Evolutionary conservation across 2,888 invertebrate species (phyloP).

Genomic region (Chrysotoxum bicinctum): DNA sequence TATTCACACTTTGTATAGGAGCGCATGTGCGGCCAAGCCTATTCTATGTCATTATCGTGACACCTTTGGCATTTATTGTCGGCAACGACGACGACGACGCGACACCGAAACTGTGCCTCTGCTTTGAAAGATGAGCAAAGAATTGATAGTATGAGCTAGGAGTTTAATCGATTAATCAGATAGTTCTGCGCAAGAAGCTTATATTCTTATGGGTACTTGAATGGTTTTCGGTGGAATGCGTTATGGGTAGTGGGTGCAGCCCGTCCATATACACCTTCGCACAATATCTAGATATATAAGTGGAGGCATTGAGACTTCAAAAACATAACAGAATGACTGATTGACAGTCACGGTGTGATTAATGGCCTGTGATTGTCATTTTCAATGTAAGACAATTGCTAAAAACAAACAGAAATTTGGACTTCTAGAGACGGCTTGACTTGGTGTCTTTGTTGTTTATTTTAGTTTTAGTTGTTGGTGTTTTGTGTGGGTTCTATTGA

Average conservation of each 20-base stretch:
- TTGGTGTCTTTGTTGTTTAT: background rate
- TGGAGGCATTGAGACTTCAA: slow-evolving; percentile 19
- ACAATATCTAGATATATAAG: slow-evolving; percentile 8
- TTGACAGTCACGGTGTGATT: slow-evolving; percentile 15
- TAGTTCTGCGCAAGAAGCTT: slow-evolving; percentile 5
- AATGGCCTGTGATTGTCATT: background rate
- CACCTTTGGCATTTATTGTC: slow-evolving; percentile 34
- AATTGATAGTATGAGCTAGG: slow-evolving; percentile 5
- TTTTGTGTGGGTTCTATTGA: background rate
- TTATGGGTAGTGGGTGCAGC: slow-evolving; percentile 50
- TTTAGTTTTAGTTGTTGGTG: background rate
- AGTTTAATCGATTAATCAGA: slow-evolving; percentile 21
- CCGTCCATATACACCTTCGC: slow-evolving; percentile 4
- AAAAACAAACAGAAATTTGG: slow-evolving; percentile 8
- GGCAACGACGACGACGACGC: background rate
- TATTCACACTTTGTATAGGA: slow-evolving; percentile 7
- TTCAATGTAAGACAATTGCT: background rate
- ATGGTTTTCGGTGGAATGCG: slow-evolving; percentile 26
- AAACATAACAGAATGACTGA: slow-evolving; percentile 20
- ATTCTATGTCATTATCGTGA: slow-evolving; percentile 45
- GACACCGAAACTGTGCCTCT: background rate
- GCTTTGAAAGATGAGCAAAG: slow-evolving; percentile 33
- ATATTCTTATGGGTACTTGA: slow-evolving; percentile 5
- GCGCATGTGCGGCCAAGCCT: slow-evolving; percentile 40
- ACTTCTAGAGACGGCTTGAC: background rate